Base-by-base conservation (phyloP, 2,888 invertebrate species). In the Cephus nigrinus region DNA sequence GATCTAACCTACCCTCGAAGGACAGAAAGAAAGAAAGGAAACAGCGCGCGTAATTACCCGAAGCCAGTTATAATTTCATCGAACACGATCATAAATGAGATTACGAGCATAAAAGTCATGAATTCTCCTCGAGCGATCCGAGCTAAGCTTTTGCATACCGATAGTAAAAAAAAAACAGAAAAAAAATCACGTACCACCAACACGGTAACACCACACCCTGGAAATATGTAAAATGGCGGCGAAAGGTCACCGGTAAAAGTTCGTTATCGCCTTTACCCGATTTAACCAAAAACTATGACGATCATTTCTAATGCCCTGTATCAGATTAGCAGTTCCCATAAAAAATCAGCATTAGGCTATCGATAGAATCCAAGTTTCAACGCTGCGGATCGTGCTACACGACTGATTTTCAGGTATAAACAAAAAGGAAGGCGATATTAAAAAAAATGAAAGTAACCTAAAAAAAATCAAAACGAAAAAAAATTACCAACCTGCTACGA, bases 21-120 rank as follows among this genome's bases (percentile, higher is more conserved):
- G 23, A 36, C 72, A 55, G 73, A 34, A 68, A 76, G 32, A 73
- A 40, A 76, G 32, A 73, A 40, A 68, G 71, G 74, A 81, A 78
- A 78, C 74, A 31, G 75, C 74, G 32, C 73, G 71, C 68, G 68
- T 68, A 75, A 68, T 72, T 76, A 79, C 76, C 77, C 34, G 68
- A 55, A 36, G 75, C 83, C 85, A 84, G 84, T 86, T 86, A 86
- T 86, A 86, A 86, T 86, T 86, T 85, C 85, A 86, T 85, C 83
- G 83, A 85, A 86, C 85, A 82, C 82, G 80, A 82, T 84, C 82
- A 85, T 86, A 86, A 86, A 86, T 81, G 80, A 82, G 82, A 86
- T 85, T 85, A 84, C 82, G 84, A 80, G 82, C 81, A 76, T 80
- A 77, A 82, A 83, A 78, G 84, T 82, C 86, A 55, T 55, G 55